Evolutionary conservation across 1,140 invertebrate genomes (phyloP).

Genomic region (Drosophila pseudoobscura): DNA sequence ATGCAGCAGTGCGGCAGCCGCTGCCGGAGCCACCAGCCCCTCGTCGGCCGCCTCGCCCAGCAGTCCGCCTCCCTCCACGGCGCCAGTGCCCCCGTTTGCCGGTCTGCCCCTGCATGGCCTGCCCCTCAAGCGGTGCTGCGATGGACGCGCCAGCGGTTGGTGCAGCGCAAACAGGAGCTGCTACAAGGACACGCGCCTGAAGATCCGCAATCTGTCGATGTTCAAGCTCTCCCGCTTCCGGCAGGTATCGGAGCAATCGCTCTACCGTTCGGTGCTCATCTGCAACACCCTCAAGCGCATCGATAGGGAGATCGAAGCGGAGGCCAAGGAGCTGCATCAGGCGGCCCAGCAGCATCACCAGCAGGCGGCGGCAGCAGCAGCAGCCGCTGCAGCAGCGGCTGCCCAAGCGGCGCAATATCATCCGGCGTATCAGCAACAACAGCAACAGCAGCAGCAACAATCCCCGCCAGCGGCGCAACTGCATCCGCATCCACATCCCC

Average conservation of each 20-base stretch:
- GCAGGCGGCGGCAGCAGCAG: slow-evolving; percentile 62
- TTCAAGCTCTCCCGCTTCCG: slow-evolving; percentile 94
- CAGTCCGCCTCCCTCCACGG: slow-evolving; percentile 25
- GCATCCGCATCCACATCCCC: slow-evolving; percentile 39
- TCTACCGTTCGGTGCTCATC: slow-evolving; percentile 96
- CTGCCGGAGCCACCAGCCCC: slow-evolving; percentile 73
- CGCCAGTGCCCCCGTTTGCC: slow-evolving; percentile 34
- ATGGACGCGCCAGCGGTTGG: slow-evolving; percentile 89
- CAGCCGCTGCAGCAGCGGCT: slow-evolving; percentile 62
- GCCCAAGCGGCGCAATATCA: slow-evolving; percentile 68
- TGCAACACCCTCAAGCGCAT: slow-evolving; percentile 96
- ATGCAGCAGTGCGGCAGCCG: slow-evolving; percentile 84
- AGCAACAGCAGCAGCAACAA: slow-evolving; percentile 47
- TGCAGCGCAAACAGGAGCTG: slow-evolving; percentile 89
- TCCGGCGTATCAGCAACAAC: slow-evolving; percentile 61
- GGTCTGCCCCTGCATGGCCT: slow-evolving; percentile 47
- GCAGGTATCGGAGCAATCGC: slow-evolving; percentile 93
- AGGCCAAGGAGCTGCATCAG: slow-evolving; percentile 85
- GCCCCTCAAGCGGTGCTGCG: slow-evolving; percentile 87
- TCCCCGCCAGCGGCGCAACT: slow-evolving; percentile 43
- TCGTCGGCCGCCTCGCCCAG: slow-evolving; percentile 44
- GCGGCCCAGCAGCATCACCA: slow-evolving; percentile 80
- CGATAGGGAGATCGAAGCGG: slow-evolving; percentile 94
- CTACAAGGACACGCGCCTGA: slow-evolving; percentile 92
- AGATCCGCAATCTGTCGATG: slow-evolving; percentile 96